phyloP scores from a whole-genome alignment of 2,888 invertebrate genomes.

The Pyralis farinalis region DNA sequence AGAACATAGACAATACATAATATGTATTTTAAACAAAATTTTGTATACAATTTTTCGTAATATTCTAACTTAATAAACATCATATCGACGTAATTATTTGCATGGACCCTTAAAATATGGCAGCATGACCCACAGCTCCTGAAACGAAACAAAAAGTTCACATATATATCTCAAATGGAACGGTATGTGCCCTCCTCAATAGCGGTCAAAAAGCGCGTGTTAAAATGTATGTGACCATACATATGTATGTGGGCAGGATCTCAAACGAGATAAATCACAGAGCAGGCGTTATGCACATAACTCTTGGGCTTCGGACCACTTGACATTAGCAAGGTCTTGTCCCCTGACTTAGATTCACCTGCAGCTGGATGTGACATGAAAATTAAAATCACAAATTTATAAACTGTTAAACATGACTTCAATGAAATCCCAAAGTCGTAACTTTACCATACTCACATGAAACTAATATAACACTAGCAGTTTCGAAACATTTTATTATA shows the following conservation, averaged over 20 bases:
- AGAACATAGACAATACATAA: too few species aligned
- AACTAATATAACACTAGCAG: too few species aligned
- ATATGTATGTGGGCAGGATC: slow-evolving; percentile 56
- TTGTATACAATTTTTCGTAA: too few species aligned
- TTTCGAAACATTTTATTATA: too few species aligned
- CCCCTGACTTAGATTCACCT: slow-evolving; percentile 28
- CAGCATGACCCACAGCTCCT: background rate
- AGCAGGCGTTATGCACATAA: slow-evolving; percentile 68
- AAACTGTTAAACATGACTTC: too few species aligned
- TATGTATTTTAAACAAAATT: too few species aligned
- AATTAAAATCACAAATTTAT: too few species aligned
- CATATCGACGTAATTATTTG: too few species aligned
- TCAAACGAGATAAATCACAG: slow-evolving; percentile 66
- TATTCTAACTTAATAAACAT: too few species aligned
- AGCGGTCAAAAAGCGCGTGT: slow-evolving; percentile 43
- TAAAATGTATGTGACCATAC: slow-evolving; percentile 49
- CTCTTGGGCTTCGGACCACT: slow-evolving; percentile 63
- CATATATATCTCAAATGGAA: slow-evolving; percentile 38
- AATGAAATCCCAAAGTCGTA: too few species aligned
- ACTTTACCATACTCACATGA: too few species aligned
- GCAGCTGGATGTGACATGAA: slow-evolving; percentile 10
- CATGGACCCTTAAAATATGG: background rate
- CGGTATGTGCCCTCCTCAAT: slow-evolving; percentile 27
- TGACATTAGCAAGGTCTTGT: slow-evolving; percentile 66
- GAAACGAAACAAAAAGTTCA: slow-evolving; percentile 30